Percentiles rank a stretch among this genome's conserved stretches.
Conservation (phyloP, 2,797 vertebrate genomes). For the Coreius guichenoti region DNA sequence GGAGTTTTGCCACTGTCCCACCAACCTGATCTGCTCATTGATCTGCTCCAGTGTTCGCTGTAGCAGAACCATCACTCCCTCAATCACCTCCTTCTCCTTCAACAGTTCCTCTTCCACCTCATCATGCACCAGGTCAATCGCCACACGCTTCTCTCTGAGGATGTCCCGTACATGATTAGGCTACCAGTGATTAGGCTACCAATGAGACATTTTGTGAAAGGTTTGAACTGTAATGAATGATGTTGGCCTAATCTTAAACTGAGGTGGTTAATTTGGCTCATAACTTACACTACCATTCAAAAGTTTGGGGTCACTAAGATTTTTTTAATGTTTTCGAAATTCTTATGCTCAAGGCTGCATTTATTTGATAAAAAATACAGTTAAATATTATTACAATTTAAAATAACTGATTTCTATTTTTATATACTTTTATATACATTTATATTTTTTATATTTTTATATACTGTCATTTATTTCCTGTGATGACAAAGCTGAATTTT, state of each 20-base stretch:
- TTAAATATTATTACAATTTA: neutral
- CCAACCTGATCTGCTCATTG: constrained; percentile 72
- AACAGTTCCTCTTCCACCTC: constrained; percentile 84
- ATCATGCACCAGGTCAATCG: constrained; percentile 83
- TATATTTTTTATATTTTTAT: neutral
- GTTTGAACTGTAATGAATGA: neutral
- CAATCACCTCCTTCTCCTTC: constrained; percentile 84
- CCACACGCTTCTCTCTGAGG: constrained; percentile 80
- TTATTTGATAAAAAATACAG: neutral
- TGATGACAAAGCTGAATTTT: neutral
- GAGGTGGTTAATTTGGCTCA: neutral
- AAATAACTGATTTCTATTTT: neutral
- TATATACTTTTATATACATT: neutral
- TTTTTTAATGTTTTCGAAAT: neutral
- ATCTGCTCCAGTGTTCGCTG: constrained; percentile 83
- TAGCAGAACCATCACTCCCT: constrained; percentile 79
- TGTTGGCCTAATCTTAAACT: neutral
- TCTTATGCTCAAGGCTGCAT: neutral
- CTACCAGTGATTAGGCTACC: neutral
- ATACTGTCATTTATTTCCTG: neutral
- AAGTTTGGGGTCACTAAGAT: neutral
- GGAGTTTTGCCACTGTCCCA: neutral
- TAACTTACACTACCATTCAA: neutral
- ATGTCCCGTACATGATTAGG: neutral
- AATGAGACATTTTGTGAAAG: neutral